Evolutionary conservation across 2,888 invertebrate species (phyloP).

Genomic region (Melinaea menophilus): DNA sequence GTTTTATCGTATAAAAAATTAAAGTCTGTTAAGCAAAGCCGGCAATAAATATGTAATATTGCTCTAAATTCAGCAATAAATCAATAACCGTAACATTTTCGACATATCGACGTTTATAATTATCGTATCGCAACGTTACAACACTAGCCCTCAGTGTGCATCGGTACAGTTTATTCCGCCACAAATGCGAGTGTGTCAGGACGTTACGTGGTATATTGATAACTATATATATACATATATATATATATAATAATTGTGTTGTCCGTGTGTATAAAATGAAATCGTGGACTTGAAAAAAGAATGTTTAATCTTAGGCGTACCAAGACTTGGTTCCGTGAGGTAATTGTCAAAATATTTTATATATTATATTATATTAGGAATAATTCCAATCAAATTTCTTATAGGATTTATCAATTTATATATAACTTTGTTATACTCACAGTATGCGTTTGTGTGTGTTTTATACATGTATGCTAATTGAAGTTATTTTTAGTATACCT

Average conservation of each 20-base stretch:
- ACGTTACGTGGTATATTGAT: conserved; percentile 32
- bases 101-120: conserved; percentile 29
- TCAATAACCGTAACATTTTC: conserved; percentile 7
- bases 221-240: conserved; percentile 31
- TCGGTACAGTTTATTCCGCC: conserved; percentile 38
- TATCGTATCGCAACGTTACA: conserved; percentile 25
- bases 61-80: conserved; percentile 1
- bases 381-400: neutral
- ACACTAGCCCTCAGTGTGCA: conserved; percentile 37
- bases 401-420: too few relatives aligned
- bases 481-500: too few relatives aligned
- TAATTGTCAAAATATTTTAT: conserved; percentile 32
- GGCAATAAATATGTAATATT: too few relatives aligned
- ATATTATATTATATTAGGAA: neutral
- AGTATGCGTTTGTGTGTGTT: too few relatives aligned
- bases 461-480: too few relatives aligned
- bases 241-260: conserved; percentile 28
- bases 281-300: conserved; percentile 19
- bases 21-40: too few relatives aligned
- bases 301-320: conserved; percentile 56
- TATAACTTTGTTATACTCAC: too few relatives aligned
- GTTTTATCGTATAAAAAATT: too few relatives aligned
- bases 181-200: conserved; percentile 44
- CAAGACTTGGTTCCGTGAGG: conserved; percentile 69
- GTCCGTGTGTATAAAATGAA: conserved; percentile 29